These are phyloP conservation scores for Drosophila rellima DNA, from an alignment of 2,888 invertebrate genomes.

Conservation along the genomic window DNA sequence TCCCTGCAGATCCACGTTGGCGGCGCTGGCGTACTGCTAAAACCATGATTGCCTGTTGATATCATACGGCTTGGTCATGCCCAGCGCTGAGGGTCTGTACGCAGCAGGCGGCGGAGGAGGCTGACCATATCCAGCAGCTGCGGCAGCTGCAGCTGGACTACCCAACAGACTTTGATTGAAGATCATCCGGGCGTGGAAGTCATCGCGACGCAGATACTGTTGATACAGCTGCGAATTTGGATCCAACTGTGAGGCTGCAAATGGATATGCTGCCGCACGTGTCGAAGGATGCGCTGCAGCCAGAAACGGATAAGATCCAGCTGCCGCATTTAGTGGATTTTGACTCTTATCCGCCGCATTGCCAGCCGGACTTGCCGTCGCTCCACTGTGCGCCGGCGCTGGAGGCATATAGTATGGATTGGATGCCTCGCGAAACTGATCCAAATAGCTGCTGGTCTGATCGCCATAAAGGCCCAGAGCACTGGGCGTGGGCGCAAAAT, in stretches of 20 bases:
- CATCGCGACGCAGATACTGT: conserved; percentile 90
- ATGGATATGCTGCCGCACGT: conserved; percentile 87
- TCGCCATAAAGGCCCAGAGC: conserved; percentile 86
- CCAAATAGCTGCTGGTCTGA: conserved; percentile 88
- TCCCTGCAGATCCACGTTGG: conserved; percentile 76
- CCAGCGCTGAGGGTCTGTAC: conserved; percentile 86
- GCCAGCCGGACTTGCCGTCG: conserved; percentile 58
- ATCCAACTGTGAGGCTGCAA: conserved; percentile 87
- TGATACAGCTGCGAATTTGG: conserved; percentile 90
- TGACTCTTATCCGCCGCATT: conserved; percentile 85
- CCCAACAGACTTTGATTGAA: conserved; percentile 84
- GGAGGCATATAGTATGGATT: conserved; percentile 87
- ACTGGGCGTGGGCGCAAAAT: conserved; percentile 91
- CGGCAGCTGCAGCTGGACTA: conserved; percentile 87
- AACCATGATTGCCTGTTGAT: conserved; percentile 91
- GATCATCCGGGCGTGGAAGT: conserved; percentile 88
- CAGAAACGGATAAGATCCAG: conserved; percentile 88
- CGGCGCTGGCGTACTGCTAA: conserved; percentile 86
- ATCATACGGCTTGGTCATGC: conserved; percentile 91
- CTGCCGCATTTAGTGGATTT: conserved; percentile 84
- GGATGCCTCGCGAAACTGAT: conserved; percentile 89
- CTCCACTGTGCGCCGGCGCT: conserved; percentile 86
- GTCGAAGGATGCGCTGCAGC: conserved; percentile 87
- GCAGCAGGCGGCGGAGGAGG: conserved; percentile 89
- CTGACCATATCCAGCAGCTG: conserved; percentile 88